Conservation (phyloP, 2,113 vertebrate species). For the Ardeotis arabs region DNA sequence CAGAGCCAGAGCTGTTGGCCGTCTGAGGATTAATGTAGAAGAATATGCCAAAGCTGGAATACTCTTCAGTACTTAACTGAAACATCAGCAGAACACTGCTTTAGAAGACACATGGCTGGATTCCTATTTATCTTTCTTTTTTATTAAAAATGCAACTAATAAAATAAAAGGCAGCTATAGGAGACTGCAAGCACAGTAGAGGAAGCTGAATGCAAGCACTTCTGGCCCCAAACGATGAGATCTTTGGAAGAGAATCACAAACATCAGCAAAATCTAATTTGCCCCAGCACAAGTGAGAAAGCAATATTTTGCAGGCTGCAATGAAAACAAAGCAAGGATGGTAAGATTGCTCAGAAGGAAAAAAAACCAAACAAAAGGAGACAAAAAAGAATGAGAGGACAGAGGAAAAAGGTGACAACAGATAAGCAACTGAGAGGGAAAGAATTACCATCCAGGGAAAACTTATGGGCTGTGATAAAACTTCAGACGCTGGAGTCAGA, state of each 20-base stretch:
- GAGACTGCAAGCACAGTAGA: background rate
- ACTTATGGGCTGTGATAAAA: background rate
- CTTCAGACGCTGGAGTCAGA: fast-evolving
- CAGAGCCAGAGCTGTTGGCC: background rate
- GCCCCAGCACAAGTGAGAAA: conserved; percentile 6
- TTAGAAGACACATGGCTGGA: background rate
- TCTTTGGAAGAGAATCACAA: background rate
- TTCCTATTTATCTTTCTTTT: conserved; percentile 53
- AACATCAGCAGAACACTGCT: conserved; percentile 10
- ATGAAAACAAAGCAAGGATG: background rate
- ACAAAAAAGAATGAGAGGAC: background rate
- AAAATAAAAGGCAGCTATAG: conserved; percentile 19
- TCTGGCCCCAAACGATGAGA: background rate
- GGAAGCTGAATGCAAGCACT: background rate
- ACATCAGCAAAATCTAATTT: conserved; percentile 33
- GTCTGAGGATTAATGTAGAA: background rate
- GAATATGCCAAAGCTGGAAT: background rate
- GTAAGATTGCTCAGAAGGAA: background rate
- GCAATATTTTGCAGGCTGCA: background rate
- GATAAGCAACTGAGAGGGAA: background rate
- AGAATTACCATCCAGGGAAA: background rate
- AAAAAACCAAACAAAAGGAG: background rate
- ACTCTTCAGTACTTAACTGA: background rate
- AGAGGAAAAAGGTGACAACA: background rate
- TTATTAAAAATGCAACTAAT: conserved; percentile 52